Conservation (phyloP, 2,888 invertebrate species). For the Beris chalybata region DNA sequence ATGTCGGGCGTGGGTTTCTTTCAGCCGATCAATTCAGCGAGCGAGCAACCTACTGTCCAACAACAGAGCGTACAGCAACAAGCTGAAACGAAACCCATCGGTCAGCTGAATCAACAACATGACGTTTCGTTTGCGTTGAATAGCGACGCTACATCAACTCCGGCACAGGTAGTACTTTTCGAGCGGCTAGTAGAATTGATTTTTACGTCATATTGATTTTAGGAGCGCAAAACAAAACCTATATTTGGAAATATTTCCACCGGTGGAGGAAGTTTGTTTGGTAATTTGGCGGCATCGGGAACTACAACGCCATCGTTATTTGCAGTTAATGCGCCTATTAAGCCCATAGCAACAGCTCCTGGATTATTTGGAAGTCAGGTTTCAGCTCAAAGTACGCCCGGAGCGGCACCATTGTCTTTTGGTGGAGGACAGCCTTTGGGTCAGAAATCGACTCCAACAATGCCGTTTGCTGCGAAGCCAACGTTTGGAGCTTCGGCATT, state of each 20-base stretch:
- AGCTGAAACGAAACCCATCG: neutral
- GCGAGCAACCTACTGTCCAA: neutral
- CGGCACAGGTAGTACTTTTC: constrained; percentile 43
- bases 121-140: constrained; percentile 46
- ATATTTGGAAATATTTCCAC: constrained; percentile 20
- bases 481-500: constrained; percentile 31
- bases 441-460: constrained; percentile 2
- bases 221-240: constrained; percentile 31
- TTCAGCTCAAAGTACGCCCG: constrained; percentile 6
- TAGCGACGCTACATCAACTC: constrained; percentile 49
- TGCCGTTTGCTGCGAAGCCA: constrained; percentile 1
- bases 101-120: neutral
- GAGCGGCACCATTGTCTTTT: constrained; percentile 14
- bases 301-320: constrained; percentile 23
- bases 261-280: constrained; percentile 3
- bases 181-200: neutral
- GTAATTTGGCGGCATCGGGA: neutral
- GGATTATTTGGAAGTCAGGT: neutral
- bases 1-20: constrained; percentile 48
- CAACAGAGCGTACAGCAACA: neutral
- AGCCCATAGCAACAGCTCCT: constrained; percentile 32
- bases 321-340: constrained; percentile 2
- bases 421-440: constrained; percentile 7
- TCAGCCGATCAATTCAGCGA: constrained; percentile 32
- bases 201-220: neutral